phyloP scores from a whole-genome alignment of 2,797 vertebrate genomes.

The Urophycis tenuis region DNA sequence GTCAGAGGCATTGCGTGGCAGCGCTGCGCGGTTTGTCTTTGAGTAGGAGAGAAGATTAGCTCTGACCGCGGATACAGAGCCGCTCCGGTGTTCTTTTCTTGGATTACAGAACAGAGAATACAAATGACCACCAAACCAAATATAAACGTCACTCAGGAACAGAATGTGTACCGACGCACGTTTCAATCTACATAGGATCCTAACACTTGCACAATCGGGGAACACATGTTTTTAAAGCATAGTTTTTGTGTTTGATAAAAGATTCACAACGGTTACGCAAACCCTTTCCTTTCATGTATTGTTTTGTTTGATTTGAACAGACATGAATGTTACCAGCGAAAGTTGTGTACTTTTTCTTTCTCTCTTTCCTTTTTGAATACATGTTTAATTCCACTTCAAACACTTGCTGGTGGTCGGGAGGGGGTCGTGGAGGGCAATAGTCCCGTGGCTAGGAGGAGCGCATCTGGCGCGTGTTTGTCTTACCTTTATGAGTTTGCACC shows the following conservation, averaged over 20 bases:
- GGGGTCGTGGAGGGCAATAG: not conserved
- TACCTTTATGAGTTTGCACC: slow-evolving; percentile 92
- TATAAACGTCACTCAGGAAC: not conserved
- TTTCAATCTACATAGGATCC: not conserved
- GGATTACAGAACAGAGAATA: not conserved
- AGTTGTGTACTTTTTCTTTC: not conserved
- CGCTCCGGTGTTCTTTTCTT: not conserved
- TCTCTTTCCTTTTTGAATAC: not conserved
- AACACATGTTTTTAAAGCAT: not conserved
- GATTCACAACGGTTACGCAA: not conserved
- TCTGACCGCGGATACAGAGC: not conserved
- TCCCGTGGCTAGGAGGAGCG: slow-evolving; percentile 1
- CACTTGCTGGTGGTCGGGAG: not conserved
- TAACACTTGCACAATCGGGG: not conserved
- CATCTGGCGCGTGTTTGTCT: slow-evolving; percentile 24
- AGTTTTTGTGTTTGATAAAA: not conserved
- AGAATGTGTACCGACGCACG: not conserved
- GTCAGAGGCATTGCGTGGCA: not conserved
- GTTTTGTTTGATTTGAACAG: not conserved
- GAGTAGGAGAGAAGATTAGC: not conserved
- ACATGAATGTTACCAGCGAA: not conserved
- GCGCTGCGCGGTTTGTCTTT: not conserved
- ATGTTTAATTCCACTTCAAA: not conserved
- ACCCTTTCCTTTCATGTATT: not conserved
- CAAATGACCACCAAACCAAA: not conserved